Conservation (phyloP, 2,888 invertebrate genomes). For the Pseudococcus jackbeardsleyi region DNA sequence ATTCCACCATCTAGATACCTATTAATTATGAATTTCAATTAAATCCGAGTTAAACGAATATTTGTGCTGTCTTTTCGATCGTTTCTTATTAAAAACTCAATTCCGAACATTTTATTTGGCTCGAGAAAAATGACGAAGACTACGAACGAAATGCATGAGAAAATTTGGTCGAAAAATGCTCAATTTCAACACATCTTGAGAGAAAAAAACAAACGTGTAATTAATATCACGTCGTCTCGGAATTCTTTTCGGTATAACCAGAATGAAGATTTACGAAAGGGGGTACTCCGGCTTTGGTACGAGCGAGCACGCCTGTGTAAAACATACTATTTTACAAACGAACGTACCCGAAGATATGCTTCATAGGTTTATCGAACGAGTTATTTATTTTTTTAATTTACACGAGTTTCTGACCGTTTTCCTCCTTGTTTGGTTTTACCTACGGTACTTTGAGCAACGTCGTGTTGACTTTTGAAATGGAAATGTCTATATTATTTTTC, state of each 20-base stretch:
- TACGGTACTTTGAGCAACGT: too few relatives aligned
- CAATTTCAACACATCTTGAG: neutral
- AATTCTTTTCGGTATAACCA: slow-evolving; percentile 36
- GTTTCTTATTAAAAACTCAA: neutral
- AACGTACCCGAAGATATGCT: neutral
- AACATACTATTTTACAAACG: neutral
- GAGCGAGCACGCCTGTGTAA: neutral
- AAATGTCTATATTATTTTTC: too few relatives aligned
- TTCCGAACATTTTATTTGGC: too few relatives aligned
- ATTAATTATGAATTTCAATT: neutral
- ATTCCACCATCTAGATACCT: neutral
- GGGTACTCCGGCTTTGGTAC: neutral
- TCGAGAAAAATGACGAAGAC: neutral
- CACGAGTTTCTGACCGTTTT: neutral
- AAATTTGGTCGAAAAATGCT: slow-evolving; percentile 14
- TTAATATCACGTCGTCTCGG: slow-evolving; percentile 37
- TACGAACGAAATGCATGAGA: neutral
- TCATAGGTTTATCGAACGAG: neutral
- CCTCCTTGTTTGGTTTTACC: too few relatives aligned
- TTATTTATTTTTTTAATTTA: slow-evolving; percentile 34
- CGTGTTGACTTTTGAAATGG: too few relatives aligned
- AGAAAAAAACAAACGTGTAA: slow-evolving; percentile 23
- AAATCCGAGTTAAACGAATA: too few relatives aligned
- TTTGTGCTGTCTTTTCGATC: neutral
- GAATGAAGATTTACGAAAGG: slow-evolving; percentile 4